Conservation (phyloP, 2,888 invertebrate genomes). For the Mythimna vitellina region DNA sequence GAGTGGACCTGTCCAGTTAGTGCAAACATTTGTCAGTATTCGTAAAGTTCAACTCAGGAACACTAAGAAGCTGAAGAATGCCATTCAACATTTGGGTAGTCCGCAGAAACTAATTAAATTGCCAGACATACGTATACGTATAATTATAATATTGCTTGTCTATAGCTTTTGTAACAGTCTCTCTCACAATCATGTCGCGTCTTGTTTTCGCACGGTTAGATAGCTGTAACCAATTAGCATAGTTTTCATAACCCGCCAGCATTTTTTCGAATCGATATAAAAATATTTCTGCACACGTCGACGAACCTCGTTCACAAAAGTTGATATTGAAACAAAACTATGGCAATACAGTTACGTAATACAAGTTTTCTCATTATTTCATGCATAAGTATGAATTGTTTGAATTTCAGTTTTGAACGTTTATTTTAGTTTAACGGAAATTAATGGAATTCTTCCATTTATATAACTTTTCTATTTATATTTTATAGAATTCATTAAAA, state of each 20-base stretch:
- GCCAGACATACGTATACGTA: no score
- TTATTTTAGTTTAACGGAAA: slow-evolving; percentile 34
- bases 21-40: no score
- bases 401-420: slow-evolving; percentile 27
- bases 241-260: neutral
- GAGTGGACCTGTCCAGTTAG: no score
- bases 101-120: no score
- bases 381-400: slow-evolving; percentile 34
- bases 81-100: no score
- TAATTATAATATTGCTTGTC: no score
- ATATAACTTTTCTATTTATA: slow-evolving; percentile 11
- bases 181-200: no score
- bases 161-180: no score
- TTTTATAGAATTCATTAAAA: slow-evolving; percentile 16
- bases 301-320: slow-evolving; percentile 47
- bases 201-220: neutral
- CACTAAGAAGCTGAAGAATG: no score
- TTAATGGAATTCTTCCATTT: slow-evolving; percentile 14
- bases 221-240: neutral
- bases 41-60: no score
- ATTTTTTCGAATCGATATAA: slow-evolving; percentile 17
- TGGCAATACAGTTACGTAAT: slow-evolving; percentile 40
- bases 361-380: slow-evolving; percentile 60
- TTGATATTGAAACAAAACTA: slow-evolving; percentile 53
- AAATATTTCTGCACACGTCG: slow-evolving; percentile 38